Conservation (phyloP, 2,888 invertebrate genomes). For the Nineta flava region DNA sequence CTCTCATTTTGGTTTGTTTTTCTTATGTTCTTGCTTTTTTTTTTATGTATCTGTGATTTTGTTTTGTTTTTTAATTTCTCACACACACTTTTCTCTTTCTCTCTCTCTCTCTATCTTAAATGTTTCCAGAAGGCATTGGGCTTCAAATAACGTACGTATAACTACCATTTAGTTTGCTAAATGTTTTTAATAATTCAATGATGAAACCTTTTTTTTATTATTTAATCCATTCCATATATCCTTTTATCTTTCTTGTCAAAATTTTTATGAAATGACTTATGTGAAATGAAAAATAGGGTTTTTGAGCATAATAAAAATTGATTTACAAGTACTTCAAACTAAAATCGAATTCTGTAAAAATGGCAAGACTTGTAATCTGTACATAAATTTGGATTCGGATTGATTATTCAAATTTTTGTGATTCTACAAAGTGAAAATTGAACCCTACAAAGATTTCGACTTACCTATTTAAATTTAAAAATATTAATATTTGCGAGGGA, state of each 20-base stretch:
- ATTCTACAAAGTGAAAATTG: too few species aligned
- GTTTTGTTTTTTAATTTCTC: slow-evolving; percentile 11
- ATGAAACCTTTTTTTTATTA: too few species aligned
- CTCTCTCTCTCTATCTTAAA: slow-evolving; percentile 2
- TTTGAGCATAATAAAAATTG: too few species aligned
- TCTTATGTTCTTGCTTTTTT: slow-evolving; percentile 3
- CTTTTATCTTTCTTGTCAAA: background rate
- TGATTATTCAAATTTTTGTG: too few species aligned
- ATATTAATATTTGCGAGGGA: too few species aligned
- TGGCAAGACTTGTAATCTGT: too few species aligned
- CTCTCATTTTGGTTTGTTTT: too few species aligned
- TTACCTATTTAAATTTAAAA: too few species aligned
- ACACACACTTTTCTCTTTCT: slow-evolving; percentile 3
- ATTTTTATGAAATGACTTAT: background rate
- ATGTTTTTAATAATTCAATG: background rate
- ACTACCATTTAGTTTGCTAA: background rate
- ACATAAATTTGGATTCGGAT: too few species aligned
- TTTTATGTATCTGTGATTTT: slow-evolving; percentile 13
- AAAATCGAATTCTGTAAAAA: too few species aligned
- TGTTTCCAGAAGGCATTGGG: slow-evolving; percentile 25
- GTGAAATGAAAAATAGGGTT: background rate
- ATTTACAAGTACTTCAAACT: too few species aligned
- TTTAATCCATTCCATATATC: background rate
- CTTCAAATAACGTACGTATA: slow-evolving; percentile 23
- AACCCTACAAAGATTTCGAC: too few species aligned